Base-by-base conservation (phyloP, 2,888 invertebrate species). In the Amphimallon solstitiale region DNA sequence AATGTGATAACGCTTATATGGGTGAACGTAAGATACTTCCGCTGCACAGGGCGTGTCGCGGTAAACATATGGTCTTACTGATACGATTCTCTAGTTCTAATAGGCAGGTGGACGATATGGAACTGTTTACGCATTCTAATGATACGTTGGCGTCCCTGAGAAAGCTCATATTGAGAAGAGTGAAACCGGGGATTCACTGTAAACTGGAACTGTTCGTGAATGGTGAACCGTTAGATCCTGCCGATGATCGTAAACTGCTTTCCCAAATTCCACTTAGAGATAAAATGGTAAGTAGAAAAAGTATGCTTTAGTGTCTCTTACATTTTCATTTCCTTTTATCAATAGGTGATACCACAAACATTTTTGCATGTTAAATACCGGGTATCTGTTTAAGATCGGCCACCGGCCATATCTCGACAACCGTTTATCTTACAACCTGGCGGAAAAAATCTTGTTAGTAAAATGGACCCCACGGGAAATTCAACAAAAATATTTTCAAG, bases 121-220 rank as follows among this genome's bases (percentile, higher is more conserved):
- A 98, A 80, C 84, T 98, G 67, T 92, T 90, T 79, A 95, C 97
- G 46, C 98, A 98, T 83, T 93, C 92, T 67, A 97, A 98, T 81
- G 97, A 98, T 80, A 97, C 97, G 2, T 85, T 98, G 73, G 92
- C 93, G 61, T 91, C 94, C 35, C 86, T 97, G 68, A 88, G 96
- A 71, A 86, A 94, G 65, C 90, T 90, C 74, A 89, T 95, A 76
- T 85, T 93, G 77, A 86, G 89, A 74, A 86, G 91, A 70, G 83
- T 86, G 46, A 87, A 86, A 73, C 84, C 86, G 0, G 88, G 87
- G 51, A 86, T 88, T 59, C 89, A 93, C 80, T 91, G 96, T 69
- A 97, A 97, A 84, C 87, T 96, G 74, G 97, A 98, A 81, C 85
- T 98, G 72, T 96, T 91, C 81, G 87, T 93, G 66, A 96, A 95